These are phyloP conservation scores for Pangasius mekongensis DNA, from an alignment of 2,797 vertebrate genomes.

Conservation along the genomic window DNA sequence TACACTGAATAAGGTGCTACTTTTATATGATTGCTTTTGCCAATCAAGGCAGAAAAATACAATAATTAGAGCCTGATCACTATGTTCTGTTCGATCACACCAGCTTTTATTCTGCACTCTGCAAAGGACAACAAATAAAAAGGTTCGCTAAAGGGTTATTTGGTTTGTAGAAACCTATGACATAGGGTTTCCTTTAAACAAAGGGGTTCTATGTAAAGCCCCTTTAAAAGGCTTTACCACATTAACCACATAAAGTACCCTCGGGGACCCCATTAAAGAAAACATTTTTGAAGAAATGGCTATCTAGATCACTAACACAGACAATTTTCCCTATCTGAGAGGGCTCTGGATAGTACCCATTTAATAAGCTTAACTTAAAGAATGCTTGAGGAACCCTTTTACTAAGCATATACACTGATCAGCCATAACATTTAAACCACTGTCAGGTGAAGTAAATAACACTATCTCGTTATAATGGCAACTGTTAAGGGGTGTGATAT, in stretches of 20 bases:
- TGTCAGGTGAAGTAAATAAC: too few relatives aligned
- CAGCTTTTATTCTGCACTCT: neutral
- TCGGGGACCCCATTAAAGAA: neutral
- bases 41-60: neutral
- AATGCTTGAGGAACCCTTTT: neutral
- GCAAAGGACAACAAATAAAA: neutral
- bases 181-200: neutral
- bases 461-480: too few relatives aligned
- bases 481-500: too few relatives aligned
- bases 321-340: slow-evolving; percentile 20
- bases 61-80: neutral
- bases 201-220: neutral
- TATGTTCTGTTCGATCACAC: neutral
- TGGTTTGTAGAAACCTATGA: neutral
- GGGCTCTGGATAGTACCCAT: neutral
- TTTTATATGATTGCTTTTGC: neutral
- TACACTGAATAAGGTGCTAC: neutral
- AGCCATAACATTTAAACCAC: too few relatives aligned
- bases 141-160: neutral
- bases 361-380: neutral
- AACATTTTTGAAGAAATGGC: neutral
- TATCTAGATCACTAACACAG: slow-evolving; percentile 39
- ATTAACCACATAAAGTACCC: neutral
- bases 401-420: too few relatives aligned
- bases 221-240: neutral